Conservation (phyloP, 1,140 invertebrate genomes). For the Zeugodacus cucurbitae region DNA sequence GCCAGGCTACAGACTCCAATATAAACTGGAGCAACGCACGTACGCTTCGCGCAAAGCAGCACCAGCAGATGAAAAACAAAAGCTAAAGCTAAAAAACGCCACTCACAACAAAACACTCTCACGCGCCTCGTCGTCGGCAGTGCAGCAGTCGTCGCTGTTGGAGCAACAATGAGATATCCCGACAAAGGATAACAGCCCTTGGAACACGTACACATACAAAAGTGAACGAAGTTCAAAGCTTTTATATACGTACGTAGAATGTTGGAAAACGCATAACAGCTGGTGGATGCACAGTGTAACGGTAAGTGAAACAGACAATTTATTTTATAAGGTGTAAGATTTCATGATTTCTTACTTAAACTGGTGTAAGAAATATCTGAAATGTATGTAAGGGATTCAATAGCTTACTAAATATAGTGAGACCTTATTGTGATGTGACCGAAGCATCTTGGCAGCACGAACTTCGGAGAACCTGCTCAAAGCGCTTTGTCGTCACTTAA, state of each 20-base stretch:
- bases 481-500: no score
- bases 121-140: not conserved
- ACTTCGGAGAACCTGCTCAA: no score
- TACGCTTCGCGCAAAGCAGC: not conserved
- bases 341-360: no score
- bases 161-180: slow-evolving; percentile 13
- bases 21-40: not conserved
- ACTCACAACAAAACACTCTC: slow-evolving; percentile 7
- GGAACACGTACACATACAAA: not conserved
- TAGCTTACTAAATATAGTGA: no score
- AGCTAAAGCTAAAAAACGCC: not conserved
- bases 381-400: no score
- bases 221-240: slow-evolving; percentile 4
- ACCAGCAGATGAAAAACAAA: not conserved
- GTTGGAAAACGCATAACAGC: not conserved
- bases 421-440: no score
- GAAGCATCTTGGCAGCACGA: no score
- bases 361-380: no score
- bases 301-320: not conserved
- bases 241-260: not conserved
- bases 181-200: slow-evolving; percentile 37
- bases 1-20: not conserved
- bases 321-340: no score
- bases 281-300: not conserved
- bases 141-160: not conserved